These are phyloP conservation scores for Catotricha subobsoleta DNA, from an alignment of 2,888 invertebrate genomes.

Conservation along the genomic window DNA sequence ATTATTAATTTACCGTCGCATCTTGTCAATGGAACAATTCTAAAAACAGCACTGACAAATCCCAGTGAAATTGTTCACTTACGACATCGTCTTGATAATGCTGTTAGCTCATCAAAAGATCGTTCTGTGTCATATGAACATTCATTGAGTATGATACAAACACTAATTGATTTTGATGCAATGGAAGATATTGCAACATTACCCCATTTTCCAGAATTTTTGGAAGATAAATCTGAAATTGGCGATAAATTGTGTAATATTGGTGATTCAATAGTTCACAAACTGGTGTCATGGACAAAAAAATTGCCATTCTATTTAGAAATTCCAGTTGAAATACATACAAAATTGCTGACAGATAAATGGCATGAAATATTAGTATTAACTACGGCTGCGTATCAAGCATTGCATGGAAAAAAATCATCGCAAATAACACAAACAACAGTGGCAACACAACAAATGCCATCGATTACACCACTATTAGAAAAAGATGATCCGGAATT, in stretches of 20 bases:
- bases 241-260: conserved; percentile 87
- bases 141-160: conserved; percentile 74
- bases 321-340: conserved; percentile 89
- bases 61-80: conserved; percentile 84
- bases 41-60: conserved; percentile 86
- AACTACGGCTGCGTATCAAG: conserved; percentile 86
- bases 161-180: conserved; percentile 89
- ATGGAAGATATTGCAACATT: conserved; percentile 90
- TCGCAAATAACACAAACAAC: conserved; percentile 17
- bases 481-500: conserved; percentile 52
- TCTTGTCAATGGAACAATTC: conserved; percentile 78
- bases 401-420: conserved; percentile 52
- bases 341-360: conserved; percentile 87
- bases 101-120: conserved; percentile 74
- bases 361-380: conserved; percentile 94
- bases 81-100: conserved; percentile 71
- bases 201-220: conserved; percentile 74
- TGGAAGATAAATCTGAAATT: conserved; percentile 80
- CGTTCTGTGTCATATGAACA: conserved; percentile 67
- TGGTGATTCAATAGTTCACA: conserved; percentile 95
- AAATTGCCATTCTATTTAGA: conserved; percentile 93
- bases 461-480: conserved; percentile 12
- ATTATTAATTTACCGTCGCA: conserved; percentile 39
- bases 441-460: conserved; percentile 17
- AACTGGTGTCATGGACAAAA: conserved; percentile 98